Evolutionary conservation across 2,888 invertebrate genomes (phyloP).

Genomic region (Dryomyza anilis): DNA sequence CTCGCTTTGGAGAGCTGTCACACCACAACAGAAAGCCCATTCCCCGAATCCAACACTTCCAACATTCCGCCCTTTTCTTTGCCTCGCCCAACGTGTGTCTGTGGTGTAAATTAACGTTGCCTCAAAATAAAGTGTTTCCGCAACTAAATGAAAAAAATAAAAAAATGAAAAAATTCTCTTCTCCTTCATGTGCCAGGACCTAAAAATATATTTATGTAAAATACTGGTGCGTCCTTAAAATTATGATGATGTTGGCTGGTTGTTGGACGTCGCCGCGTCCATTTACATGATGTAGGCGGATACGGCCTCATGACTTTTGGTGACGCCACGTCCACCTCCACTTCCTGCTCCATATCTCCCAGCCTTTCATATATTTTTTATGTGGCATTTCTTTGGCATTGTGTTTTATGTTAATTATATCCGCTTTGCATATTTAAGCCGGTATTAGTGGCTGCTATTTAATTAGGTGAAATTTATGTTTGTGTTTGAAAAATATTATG

Average conservation of each 20-base stretch:
- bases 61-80: background rate
- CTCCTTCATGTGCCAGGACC: background rate
- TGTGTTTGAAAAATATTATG: too few relatives aligned
- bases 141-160: too few relatives aligned
- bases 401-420: constrained; percentile 19
- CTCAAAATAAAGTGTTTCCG: constrained; percentile 9
- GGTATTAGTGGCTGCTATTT: constrained; percentile 8
- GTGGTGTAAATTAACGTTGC: background rate
- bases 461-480: constrained; percentile 4
- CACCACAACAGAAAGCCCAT: background rate
- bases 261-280: background rate
- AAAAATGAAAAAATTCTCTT: too few relatives aligned
- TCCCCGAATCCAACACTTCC: background rate
- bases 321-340: background rate
- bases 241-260: background rate
- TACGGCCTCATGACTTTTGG: background rate
- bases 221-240: too few relatives aligned
- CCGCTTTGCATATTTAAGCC: constrained; percentile 2
- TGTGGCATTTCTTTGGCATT: background rate
- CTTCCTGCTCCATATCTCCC: background rate
- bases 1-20: too few relatives aligned
- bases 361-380: background rate
- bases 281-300: too few relatives aligned
- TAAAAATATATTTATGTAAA: too few relatives aligned
- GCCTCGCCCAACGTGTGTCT: background rate